Conservation (phyloP, 2,797 vertebrate species). For the Nasua narica region DNA sequence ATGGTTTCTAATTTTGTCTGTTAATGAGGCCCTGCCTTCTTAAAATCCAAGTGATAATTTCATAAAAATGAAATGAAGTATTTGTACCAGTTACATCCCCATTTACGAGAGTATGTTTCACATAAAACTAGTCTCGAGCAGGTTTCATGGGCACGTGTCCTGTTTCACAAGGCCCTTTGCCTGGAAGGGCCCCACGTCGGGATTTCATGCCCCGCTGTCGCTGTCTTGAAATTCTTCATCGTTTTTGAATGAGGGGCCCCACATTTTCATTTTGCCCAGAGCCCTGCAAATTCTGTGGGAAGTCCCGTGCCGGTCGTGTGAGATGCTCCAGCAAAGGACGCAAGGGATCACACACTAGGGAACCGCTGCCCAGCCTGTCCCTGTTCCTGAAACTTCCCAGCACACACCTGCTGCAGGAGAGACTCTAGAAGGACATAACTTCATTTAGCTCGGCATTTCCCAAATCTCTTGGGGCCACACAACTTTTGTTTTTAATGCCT, state of each 20-base stretch:
- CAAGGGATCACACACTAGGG: neutral
- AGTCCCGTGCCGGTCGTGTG: neutral
- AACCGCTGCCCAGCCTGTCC: fast-evolving
- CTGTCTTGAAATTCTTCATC: neutral
- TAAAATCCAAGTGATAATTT: neutral
- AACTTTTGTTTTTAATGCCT: neutral
- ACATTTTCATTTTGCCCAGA: neutral
- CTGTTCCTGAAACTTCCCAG: neutral
- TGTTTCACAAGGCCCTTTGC: fast-evolving
- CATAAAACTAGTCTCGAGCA: neutral
- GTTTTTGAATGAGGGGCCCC: neutral
- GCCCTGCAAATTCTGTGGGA: neutral
- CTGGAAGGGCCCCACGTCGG: neutral
- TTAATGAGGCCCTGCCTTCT: neutral
- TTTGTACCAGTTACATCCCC: neutral
- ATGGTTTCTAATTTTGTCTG: neutral
- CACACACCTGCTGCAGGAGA: neutral
- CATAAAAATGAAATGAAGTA: neutral
- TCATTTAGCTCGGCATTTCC: neutral
- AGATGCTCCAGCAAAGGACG: neutral
- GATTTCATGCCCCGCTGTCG: no score
- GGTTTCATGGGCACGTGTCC: fast-evolving
- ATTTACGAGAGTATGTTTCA: neutral
- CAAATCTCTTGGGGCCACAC: no score
- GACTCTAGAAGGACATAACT: neutral